Evolutionary conservation across 2,797 vertebrate species (phyloP).

Genomic region (Psittacula echo): DNA sequence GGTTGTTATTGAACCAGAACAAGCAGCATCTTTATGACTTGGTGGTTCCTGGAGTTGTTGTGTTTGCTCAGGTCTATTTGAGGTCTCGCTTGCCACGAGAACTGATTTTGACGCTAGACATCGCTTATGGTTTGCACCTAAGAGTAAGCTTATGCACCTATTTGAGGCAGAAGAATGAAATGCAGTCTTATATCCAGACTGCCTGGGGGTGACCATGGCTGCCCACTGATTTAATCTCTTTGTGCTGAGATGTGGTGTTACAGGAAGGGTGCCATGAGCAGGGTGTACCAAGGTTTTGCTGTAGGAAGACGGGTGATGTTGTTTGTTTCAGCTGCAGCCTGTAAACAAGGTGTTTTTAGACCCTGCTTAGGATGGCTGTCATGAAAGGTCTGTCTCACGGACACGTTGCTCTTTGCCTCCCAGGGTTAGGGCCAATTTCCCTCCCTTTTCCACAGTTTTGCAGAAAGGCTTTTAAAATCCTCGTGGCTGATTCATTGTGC

Average conservation of each 20-base stretch:
- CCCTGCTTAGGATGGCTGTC: background rate
- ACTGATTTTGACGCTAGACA: background rate
- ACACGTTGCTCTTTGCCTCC: background rate
- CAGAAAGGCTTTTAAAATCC: background rate
- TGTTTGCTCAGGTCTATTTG: background rate
- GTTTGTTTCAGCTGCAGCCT: background rate
- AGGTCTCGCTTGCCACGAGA: background rate
- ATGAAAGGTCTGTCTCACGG: background rate
- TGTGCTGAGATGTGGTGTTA: background rate
- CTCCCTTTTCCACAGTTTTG: background rate
- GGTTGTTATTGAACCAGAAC: background rate
- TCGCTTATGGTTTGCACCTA: background rate
- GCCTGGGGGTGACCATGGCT: background rate
- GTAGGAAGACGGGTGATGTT: background rate
- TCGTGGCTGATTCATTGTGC: background rate
- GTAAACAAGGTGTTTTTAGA: background rate
- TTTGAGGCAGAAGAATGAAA: background rate
- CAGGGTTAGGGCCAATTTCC: rapidly evolving
- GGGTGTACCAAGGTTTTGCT: background rate
- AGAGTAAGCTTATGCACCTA: background rate
- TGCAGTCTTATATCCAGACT: background rate
- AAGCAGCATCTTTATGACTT: background rate
- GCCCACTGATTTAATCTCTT: background rate
- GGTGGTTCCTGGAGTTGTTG: background rate
- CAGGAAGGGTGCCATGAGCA: background rate